Evolutionary conservation across 1,140 invertebrate species (phyloP).

Genomic region (Leptopilina boulardi): DNA sequence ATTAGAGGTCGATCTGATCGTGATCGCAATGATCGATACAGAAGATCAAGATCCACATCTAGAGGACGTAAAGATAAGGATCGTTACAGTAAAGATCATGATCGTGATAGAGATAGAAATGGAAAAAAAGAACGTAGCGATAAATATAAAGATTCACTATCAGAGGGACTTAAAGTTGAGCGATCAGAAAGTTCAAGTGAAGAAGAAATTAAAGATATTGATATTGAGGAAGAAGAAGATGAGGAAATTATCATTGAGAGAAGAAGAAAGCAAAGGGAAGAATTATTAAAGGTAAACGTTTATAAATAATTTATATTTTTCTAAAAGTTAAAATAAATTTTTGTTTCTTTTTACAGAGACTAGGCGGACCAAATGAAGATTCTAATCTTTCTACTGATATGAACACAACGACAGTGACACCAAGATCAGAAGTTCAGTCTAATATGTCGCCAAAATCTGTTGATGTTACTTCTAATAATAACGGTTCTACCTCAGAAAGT

Average conservation of each 20-base stretch:
- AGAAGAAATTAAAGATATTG: constrained; percentile 85
- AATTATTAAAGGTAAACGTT: constrained; percentile 85
- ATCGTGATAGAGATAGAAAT: constrained; percentile 70
- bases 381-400: constrained; percentile 76
- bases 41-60: constrained; percentile 66
- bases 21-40: constrained; percentile 64
- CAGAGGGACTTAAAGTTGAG: constrained; percentile 84
- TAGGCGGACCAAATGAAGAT: constrained; percentile 80
- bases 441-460: constrained; percentile 64
- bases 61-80: constrained; percentile 67
- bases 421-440: constrained; percentile 63
- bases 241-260: constrained; percentile 95
- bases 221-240: constrained; percentile 93
- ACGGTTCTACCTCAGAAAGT: constrained; percentile 70
- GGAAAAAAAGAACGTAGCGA: constrained; percentile 77
- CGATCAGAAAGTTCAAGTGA: constrained; percentile 79
- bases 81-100: constrained; percentile 61
- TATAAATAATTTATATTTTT: neutral
- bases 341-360: constrained; percentile 69
- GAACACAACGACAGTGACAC: constrained; percentile 60
- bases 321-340: too few relatives aligned
- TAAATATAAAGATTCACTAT: constrained; percentile 89
- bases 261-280: constrained; percentile 91
- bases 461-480: constrained; percentile 66
- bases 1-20: constrained; percentile 61